Evolutionary conservation across 2,113 vertebrate species (phyloP).

Genomic region (Notarius quadriscutis): DNA sequence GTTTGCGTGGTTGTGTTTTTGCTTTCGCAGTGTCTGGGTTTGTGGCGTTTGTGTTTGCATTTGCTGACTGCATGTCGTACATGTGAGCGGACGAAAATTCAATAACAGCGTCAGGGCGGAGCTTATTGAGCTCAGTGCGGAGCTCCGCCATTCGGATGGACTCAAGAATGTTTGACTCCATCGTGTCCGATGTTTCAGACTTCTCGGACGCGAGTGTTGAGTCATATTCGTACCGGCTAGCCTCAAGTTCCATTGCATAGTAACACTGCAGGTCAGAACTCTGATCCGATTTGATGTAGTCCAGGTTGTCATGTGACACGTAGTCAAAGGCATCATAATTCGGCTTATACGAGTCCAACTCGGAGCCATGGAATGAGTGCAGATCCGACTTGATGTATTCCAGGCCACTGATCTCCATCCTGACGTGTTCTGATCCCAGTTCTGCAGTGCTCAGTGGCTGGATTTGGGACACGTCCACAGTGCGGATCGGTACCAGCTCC

Average conservation of each 20-base stretch:
- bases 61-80: constrained; percentile 64
- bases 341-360: constrained; percentile 74
- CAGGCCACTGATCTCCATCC: constrained; percentile 80
- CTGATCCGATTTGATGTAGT: constrained; percentile 78
- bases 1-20: constrained; percentile 61
- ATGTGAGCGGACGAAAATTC: constrained; percentile 62
- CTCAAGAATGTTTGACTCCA: constrained; percentile 69
- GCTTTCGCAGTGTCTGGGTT: constrained; percentile 26
- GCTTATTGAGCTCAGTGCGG: constrained; percentile 77
- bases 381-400: constrained; percentile 77
- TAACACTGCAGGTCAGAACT: constrained; percentile 76
- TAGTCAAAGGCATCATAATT: constrained; percentile 79
- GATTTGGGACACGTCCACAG: constrained; percentile 76
- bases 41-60: constrained; percentile 38
- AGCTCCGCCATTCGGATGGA: constrained; percentile 81
- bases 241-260: constrained; percentile 69
- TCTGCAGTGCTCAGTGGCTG: constrained; percentile 76
- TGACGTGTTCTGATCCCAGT: constrained; percentile 75
- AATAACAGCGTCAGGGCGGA: constrained; percentile 68
- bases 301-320: constrained; percentile 76
- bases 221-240: constrained; percentile 69
- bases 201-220: constrained; percentile 56
- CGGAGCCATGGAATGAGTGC: constrained; percentile 64
- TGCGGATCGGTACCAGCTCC: constrained; percentile 73
- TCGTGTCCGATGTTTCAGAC: constrained; percentile 55